These are phyloP conservation scores for Caenorhabditis tropicalis DNA, from an alignment of 1,140 invertebrate species.

Conservation along the genomic window DNA sequence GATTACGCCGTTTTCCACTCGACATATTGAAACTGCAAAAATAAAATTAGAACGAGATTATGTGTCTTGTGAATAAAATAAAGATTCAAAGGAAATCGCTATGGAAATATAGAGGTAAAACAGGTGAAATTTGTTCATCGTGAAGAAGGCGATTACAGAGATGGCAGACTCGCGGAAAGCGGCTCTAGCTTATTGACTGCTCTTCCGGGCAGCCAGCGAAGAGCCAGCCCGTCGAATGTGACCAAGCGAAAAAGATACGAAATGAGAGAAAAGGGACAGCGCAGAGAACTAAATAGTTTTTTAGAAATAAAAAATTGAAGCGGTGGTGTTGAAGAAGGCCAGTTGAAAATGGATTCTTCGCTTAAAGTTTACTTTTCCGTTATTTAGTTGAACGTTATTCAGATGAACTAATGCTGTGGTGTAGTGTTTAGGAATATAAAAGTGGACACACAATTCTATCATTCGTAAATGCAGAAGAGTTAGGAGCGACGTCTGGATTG, in stretches of 20 bases:
- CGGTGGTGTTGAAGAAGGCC: not conserved
- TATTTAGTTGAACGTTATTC: too few species aligned
- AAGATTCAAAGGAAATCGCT: not conserved
- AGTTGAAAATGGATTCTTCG: too few species aligned
- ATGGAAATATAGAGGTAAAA: not conserved
- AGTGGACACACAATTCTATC: too few species aligned
- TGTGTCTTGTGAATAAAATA: not conserved
- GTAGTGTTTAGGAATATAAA: too few species aligned
- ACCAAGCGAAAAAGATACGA: conserved; percentile 8
- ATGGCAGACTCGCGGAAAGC: not conserved
- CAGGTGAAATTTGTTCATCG: not conserved
- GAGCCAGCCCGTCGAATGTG: not conserved
- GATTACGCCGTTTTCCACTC: conserved; percentile 67
- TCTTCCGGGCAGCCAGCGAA: conserved; percentile 6
- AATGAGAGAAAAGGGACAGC: not conserved
- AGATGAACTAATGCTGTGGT: too few species aligned
- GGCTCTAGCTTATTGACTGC: not conserved
- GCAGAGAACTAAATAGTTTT: too few species aligned
- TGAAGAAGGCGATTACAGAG: not conserved
- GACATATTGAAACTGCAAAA: conserved; percentile 56
- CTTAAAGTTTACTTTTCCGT: too few species aligned
- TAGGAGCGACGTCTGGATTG: too few species aligned
- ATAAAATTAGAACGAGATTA: not conserved
- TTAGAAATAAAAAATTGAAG: conserved; percentile 14
- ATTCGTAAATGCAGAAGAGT: too few species aligned